These are phyloP conservation scores for Lycaon pictus DNA, from an alignment of 2,113 vertebrate species.

Conservation along the genomic window DNA sequence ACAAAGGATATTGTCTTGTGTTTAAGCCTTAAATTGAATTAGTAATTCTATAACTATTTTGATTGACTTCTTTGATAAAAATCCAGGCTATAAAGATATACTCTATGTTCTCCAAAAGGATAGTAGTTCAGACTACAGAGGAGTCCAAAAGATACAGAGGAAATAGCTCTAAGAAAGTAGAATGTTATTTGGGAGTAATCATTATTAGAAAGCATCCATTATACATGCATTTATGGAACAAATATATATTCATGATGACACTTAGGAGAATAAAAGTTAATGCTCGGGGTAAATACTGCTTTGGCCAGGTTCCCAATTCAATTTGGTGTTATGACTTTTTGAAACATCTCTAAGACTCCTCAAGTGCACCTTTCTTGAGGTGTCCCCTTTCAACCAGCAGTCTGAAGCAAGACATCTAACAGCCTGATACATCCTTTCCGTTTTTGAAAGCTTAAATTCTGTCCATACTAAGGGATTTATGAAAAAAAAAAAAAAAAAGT, in stretches of 20 bases:
- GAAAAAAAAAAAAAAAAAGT: conserved; percentile 59
- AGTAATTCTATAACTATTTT: not conserved
- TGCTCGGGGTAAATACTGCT: not conserved
- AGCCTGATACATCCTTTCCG: conserved; percentile 61
- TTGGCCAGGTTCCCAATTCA: conserved; percentile 78
- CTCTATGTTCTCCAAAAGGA: not conserved
- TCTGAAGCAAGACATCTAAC: conserved; percentile 41
- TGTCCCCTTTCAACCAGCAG: conserved; percentile 35
- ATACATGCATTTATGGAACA: not conserved
- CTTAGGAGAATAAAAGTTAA: conserved; percentile 63
- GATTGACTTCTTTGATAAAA: conserved; percentile 10
- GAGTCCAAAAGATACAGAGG: not conserved
- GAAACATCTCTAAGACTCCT: conserved; percentile 67
- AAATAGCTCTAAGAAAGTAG: not conserved
- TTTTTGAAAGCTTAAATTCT: conserved; percentile 65
- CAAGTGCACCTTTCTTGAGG: conserved; percentile 57
- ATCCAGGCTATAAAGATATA: not conserved
- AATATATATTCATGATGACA: conserved; percentile 10
- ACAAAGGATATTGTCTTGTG: not conserved
- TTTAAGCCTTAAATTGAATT: not conserved
- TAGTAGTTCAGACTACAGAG: not conserved
- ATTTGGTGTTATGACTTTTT: conserved; percentile 73
- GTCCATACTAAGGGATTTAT: conserved; percentile 71
- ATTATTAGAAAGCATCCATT: not conserved
- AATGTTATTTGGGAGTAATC: not conserved